Evolutionary conservation across 1,140 invertebrate species (phyloP).

Genomic region (Sitodiplosis mosellana): DNA sequence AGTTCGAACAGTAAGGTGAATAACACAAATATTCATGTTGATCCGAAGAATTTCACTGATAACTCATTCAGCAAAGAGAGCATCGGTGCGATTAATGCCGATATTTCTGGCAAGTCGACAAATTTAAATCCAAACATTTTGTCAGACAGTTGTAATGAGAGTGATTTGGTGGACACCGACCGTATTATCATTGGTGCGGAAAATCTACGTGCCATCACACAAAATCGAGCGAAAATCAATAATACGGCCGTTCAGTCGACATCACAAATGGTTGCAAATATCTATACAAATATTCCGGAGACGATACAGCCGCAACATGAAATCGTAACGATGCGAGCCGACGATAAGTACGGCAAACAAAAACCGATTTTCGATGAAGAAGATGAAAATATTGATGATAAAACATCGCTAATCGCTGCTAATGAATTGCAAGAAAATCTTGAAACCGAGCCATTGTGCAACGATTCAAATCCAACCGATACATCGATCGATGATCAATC

Average conservation of each 20-base stretch:
- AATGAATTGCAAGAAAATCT: slow-evolving; percentile 16
- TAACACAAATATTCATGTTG: slow-evolving; percentile 57
- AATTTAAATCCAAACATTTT: slow-evolving; percentile 38
- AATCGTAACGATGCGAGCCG: slow-evolving; percentile 25
- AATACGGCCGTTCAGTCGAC: slow-evolving; percentile 12
- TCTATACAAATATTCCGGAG: slow-evolving; percentile 52
- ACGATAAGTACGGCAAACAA: slow-evolving; percentile 22
- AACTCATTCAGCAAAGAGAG: slow-evolving; percentile 17
- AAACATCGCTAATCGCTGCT: slow-evolving; percentile 4
- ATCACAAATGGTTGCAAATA: slow-evolving; percentile 43
- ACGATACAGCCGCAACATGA: slow-evolving; percentile 42
- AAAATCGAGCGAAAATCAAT: slow-evolving; percentile 11
- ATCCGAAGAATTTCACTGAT: slow-evolving; percentile 34
- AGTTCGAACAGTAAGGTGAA: slow-evolving; percentile 52
- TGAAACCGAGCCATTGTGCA: slow-evolving; percentile 20
- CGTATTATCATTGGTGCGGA: slow-evolving; percentile 21
- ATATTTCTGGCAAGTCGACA: slow-evolving; percentile 7
- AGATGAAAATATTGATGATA: slow-evolving; percentile 21
- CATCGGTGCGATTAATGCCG: no score
- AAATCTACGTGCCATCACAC: slow-evolving; percentile 12
- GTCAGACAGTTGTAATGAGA: slow-evolving; percentile 33
- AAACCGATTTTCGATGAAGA: slow-evolving; percentile 25
- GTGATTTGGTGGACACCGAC: slow-evolving; percentile 21
- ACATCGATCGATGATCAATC: slow-evolving; percentile 19
- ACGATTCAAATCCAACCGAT: slow-evolving; percentile 15